Percentiles rank a stretch among this genome's conserved stretches.
Evolutionary conservation across 2,113 vertebrate species (phyloP).

Genomic region (Brachyhypopomus occidentalis): DNA sequence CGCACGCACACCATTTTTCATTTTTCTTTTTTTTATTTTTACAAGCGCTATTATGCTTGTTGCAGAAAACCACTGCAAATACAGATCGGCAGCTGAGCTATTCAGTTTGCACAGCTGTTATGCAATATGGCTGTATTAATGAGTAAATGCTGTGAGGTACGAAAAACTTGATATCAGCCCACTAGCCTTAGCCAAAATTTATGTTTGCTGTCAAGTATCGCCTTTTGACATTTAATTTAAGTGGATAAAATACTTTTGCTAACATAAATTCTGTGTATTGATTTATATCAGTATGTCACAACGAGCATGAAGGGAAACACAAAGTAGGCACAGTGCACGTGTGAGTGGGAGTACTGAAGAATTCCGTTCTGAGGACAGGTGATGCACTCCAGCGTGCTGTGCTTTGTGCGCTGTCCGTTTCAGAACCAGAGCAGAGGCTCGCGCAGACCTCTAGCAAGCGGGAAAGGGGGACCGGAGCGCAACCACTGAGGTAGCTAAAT

Average conservation of each 20-base stretch:
- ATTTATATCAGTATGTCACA: not conserved
- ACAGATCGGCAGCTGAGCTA: constrained; percentile 14
- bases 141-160: not conserved
- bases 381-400: constrained; percentile 22
- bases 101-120: constrained; percentile 7
- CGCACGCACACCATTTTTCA: constrained; percentile 17
- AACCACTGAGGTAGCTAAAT: constrained; percentile 2
- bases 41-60: not conserved
- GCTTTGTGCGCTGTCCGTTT: not conserved
- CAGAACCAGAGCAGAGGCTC: constrained; percentile 4
- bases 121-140: not conserved
- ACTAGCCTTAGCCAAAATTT: constrained; percentile 3
- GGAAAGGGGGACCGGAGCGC: constrained; percentile 22
- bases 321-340: constrained; percentile 5
- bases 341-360: not conserved
- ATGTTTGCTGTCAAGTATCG: not conserved
- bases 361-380: not conserved
- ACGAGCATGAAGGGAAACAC: not conserved
- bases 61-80: constrained; percentile 2
- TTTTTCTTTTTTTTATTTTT: not conserved
- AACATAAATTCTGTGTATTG: not conserved
- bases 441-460: not conserved
- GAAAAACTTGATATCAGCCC: not conserved
- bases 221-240: not conserved
- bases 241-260: not conserved